phyloP scores from a whole-genome alignment of 2,113 vertebrate species.

The Suricata suricatta region DNA sequence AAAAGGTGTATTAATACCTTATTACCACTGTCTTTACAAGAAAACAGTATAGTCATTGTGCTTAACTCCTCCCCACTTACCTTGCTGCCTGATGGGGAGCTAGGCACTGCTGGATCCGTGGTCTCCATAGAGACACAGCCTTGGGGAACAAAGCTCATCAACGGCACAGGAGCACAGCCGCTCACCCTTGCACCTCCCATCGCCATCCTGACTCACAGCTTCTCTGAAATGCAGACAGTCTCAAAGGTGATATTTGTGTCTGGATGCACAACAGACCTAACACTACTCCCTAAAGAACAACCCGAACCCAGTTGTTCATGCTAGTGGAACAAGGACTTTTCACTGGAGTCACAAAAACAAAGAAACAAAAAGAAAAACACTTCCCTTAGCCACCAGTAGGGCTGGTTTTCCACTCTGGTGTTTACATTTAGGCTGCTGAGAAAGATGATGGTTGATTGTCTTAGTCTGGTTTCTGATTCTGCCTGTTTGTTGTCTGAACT shows the following conservation, averaged over 20 bases:
- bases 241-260: slow-evolving; percentile 17
- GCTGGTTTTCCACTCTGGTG: not conserved
- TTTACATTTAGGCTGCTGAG: not conserved
- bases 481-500: not conserved
- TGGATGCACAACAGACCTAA: not conserved
- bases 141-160: not conserved
- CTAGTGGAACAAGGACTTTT: not conserved
- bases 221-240: slow-evolving; percentile 4
- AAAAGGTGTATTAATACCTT: slow-evolving; percentile 58
- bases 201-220: not conserved
- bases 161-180: not conserved
- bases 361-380: not conserved
- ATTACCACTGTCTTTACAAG: slow-evolving; percentile 50
- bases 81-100: not conserved
- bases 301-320: not conserved
- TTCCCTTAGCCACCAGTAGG: not conserved
- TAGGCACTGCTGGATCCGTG: not conserved
- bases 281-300: not conserved
- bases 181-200: not conserved
- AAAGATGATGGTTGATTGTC: not conserved
- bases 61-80: not conserved
- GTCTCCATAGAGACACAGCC: not conserved
- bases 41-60: slow-evolving; percentile 55
- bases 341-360: not conserved
- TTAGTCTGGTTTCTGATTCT: not conserved